phyloP scores from a whole-genome alignment of 2,113 vertebrate species.

The Anser cygnoides region DNA sequence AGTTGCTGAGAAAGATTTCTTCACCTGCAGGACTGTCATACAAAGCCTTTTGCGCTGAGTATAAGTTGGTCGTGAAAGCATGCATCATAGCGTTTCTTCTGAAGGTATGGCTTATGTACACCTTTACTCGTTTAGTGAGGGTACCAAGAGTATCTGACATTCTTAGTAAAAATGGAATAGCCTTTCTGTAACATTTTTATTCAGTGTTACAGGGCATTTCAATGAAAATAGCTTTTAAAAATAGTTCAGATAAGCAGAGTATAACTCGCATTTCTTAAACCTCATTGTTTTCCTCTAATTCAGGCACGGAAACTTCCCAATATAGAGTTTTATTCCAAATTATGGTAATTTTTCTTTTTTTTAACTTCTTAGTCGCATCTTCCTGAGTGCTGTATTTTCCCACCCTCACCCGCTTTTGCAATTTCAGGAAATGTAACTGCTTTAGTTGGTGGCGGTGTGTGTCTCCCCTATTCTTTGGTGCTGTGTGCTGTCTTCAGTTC shows the following conservation, averaged over 20 bases:
- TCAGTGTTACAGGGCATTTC: background rate
- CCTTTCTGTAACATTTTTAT: background rate
- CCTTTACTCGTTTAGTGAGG: background rate
- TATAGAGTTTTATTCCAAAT: background rate
- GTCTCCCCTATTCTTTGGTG: background rate
- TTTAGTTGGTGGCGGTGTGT: background rate
- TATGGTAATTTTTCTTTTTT: background rate
- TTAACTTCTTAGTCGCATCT: background rate
- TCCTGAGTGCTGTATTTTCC: background rate
- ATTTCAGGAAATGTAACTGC: background rate
- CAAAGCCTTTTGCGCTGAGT: rapidly evolving
- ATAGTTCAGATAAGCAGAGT: background rate
- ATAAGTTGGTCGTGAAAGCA: background rate
- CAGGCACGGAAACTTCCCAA: background rate
- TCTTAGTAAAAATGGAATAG: background rate
- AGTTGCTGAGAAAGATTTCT: background rate
- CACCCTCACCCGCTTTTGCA: background rate
- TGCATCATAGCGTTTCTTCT: rapidly evolving
- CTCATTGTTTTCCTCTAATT: background rate
- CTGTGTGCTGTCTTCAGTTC: background rate
- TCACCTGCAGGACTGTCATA: rapidly evolving
- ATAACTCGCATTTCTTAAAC: background rate
- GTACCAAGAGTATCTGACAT: background rate
- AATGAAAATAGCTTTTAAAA: background rate
- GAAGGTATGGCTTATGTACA: background rate